Evolutionary conservation across 1,140 invertebrate species (phyloP).

Genomic region (Musca domestica): DNA sequence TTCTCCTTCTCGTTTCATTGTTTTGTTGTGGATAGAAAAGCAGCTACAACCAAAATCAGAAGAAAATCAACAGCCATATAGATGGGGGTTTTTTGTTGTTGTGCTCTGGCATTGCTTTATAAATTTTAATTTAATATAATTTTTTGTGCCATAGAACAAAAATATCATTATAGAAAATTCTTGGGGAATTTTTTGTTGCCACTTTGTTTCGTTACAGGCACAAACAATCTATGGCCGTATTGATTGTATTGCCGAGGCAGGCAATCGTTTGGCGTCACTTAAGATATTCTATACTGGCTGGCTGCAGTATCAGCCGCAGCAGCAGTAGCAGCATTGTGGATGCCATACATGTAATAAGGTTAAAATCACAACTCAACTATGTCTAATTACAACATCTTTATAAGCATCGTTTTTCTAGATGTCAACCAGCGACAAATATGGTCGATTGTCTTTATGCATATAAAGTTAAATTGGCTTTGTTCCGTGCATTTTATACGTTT

Average conservation of each 20-base stretch:
- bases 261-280: neutral
- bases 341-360: constrained; percentile 21
- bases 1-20: too few species aligned
- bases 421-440: neutral
- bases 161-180: neutral
- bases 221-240: too few species aligned
- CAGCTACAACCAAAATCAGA: neutral
- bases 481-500: too few species aligned
- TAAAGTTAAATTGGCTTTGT: too few species aligned
- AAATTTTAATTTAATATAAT: constrained; percentile 21
- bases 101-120: neutral
- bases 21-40: neutral
- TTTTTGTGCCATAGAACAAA: constrained; percentile 5
- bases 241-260: too few species aligned
- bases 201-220: too few species aligned
- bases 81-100: neutral
- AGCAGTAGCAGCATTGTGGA: neutral
- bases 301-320: neutral
- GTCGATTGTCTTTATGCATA: too few species aligned
- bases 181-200: too few species aligned
- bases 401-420: constrained; percentile 15
- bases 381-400: constrained; percentile 22
- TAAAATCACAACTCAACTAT: constrained; percentile 19
- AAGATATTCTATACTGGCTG: neutral
- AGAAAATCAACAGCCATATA: too few species aligned